These are phyloP conservation scores for Helobdella robusta DNA, from an alignment of 2,888 invertebrate genomes.

Conservation along the genomic window DNA sequence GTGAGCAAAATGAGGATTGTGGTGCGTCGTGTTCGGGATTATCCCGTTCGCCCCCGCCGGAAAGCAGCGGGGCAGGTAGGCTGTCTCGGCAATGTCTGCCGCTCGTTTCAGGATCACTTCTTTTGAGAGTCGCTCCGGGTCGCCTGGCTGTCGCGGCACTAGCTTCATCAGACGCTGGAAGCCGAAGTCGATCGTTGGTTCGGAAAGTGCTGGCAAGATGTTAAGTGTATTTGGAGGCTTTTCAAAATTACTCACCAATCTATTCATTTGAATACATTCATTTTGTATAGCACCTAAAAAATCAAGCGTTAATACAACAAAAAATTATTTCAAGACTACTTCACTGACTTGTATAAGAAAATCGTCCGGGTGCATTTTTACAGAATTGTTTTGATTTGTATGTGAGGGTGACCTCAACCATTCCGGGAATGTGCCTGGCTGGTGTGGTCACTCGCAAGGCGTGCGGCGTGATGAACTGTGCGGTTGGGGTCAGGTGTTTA, in stretches of 20 bases:
- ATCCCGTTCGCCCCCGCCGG: too few relatives aligned
- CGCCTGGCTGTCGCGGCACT: conserved; percentile 94
- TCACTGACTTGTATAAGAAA: conserved; percentile 84
- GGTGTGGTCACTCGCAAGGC: conserved; percentile 97
- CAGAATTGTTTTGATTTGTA: conserved; percentile 98
- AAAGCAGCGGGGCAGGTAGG: conserved; percentile 72
- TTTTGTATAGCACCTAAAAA: background rate
- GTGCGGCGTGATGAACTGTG: conserved; percentile 82
- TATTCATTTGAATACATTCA: background rate
- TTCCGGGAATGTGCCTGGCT: conserved; percentile 92
- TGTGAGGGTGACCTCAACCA: conserved; percentile 92
- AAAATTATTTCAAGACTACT: background rate
- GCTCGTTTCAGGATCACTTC: conserved; percentile 68
- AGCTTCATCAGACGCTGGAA: conserved; percentile 95
- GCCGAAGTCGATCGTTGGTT: conserved; percentile 98
- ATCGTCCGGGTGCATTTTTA: conserved; percentile 92
- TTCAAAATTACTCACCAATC: background rate
- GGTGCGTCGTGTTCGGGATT: too few relatives aligned
- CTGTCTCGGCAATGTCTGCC: conserved; percentile 90
- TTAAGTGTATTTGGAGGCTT: background rate
- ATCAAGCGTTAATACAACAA: background rate
- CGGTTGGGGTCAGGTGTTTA: background rate
- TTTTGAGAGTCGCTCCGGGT: conserved; percentile 93
- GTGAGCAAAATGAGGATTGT: conserved; percentile 5
- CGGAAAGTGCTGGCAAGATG: conserved; percentile 69